These are phyloP conservation scores for Neoaliturus tenellus DNA, from an alignment of 2,888 invertebrate genomes.

Conservation along the genomic window DNA sequence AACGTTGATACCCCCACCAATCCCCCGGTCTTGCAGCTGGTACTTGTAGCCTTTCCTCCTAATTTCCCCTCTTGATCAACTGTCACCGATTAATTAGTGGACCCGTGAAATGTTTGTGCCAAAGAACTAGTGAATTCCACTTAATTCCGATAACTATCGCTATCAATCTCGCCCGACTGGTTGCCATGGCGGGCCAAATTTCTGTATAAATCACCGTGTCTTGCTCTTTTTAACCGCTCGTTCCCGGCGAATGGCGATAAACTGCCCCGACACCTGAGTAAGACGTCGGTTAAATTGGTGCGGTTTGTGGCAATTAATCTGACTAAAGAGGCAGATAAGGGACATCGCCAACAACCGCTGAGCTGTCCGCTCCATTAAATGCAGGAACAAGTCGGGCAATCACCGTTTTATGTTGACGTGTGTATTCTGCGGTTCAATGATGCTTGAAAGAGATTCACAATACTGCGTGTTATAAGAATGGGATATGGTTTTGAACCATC, in stretches of 20 bases:
- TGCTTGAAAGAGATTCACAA: no score
- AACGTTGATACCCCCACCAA: no score
- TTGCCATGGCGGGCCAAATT: conserved; percentile 12
- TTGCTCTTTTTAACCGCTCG: conserved; percentile 14
- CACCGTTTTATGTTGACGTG: not conserved
- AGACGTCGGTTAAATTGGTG: conserved; percentile 43
- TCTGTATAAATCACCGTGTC: conserved; percentile 16
- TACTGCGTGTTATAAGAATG: no score
- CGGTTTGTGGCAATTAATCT: conserved; percentile 29
- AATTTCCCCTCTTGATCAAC: not conserved
- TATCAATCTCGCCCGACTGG: conserved; percentile 38
- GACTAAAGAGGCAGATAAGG: conserved; percentile 30
- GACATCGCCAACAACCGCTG: not conserved
- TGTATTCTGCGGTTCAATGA: no score
- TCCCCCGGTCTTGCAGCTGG: not conserved
- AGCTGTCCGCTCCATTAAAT: not conserved
- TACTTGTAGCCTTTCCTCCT: not conserved
- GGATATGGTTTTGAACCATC: no score
- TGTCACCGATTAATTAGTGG: conserved; percentile 30
- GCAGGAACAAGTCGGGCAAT: not conserved
- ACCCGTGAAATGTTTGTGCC: conserved; percentile 39
- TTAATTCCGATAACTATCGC: conserved; percentile 46
- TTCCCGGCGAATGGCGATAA: not conserved
- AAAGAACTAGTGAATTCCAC: conserved; percentile 43
- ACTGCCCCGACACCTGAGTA: conserved; percentile 38